phyloP scores from a whole-genome alignment of 64 coral and sea anemone genomes.

The Hydrozoanthus tunicans region DNA sequence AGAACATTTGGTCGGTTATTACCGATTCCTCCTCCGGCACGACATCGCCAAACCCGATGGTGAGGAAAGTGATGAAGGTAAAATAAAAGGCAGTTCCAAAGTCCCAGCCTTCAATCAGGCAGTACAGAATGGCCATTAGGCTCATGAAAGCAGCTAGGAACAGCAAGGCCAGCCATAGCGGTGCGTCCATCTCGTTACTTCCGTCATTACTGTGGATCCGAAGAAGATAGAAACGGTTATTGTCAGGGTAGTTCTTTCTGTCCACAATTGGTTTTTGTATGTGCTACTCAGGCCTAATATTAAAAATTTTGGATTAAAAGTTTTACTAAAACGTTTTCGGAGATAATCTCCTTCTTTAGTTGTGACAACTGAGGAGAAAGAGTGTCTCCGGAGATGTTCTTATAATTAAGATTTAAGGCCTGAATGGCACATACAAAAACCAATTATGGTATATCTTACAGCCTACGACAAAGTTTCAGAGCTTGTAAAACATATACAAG shows the following conservation, averaged over 20 bases:
- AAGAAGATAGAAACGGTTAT: neutral
- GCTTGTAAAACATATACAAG: too few relatives aligned
- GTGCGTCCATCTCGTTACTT: conserved; percentile 73
- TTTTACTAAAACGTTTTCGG: too few relatives aligned
- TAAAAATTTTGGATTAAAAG: too few relatives aligned
- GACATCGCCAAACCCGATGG: conserved; percentile 96
- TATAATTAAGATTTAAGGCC: too few relatives aligned
- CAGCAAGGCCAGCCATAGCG: conserved; percentile 80
- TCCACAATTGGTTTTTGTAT: too few relatives aligned
- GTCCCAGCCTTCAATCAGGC: conserved; percentile 88
- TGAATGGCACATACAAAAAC: too few relatives aligned
- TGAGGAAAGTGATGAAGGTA: conserved; percentile 73
- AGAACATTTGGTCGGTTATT: neutral
- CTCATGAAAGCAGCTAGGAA: conserved; percentile 69
- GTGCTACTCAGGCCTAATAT: too few relatives aligned
- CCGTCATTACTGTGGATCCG: conserved; percentile 21
- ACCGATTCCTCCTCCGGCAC: conserved; percentile 67
- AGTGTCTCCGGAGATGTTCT: too few relatives aligned
- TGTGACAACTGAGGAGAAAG: too few relatives aligned
- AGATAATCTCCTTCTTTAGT: too few relatives aligned
- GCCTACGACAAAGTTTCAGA: too few relatives aligned
- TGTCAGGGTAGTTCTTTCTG: neutral
- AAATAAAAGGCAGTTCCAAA: conserved; percentile 90
- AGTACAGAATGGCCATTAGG: conserved; percentile 53
- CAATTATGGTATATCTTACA: too few relatives aligned